phyloP scores from a whole-genome alignment of 1,140 invertebrate species.

The Caerostris darwini region DNA sequence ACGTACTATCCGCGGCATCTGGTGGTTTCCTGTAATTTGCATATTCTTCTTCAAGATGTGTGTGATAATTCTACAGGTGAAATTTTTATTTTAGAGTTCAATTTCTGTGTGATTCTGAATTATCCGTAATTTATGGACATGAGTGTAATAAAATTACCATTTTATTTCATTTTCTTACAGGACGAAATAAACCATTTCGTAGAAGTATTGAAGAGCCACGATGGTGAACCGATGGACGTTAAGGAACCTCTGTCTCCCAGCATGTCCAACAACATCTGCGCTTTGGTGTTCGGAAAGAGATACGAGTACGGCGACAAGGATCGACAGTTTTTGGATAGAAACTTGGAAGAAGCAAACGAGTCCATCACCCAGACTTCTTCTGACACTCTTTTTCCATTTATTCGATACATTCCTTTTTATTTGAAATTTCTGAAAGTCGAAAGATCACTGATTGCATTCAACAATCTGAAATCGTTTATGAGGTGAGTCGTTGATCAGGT shows the following conservation, averaged over 20 bases:
- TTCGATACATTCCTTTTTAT: slow-evolving; percentile 43
- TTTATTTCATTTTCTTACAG: background rate
- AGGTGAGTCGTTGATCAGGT: background rate
- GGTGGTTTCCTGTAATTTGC: no score
- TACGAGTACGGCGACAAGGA: slow-evolving; percentile 77
- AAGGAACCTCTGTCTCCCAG: slow-evolving; percentile 61
- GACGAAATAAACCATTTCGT: slow-evolving; percentile 70
- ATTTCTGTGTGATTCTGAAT: no score
- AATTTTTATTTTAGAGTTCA: no score
- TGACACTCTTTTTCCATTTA: slow-evolving; percentile 72
- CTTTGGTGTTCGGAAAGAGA: slow-evolving; percentile 75
- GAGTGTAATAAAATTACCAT: no score
- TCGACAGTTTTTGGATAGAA: slow-evolving; percentile 61
- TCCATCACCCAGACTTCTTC: background rate
- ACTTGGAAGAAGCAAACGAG: background rate
- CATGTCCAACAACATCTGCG: slow-evolving; percentile 79
- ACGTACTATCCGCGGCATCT: no score
- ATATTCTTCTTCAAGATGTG: no score
- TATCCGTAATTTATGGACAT: no score
- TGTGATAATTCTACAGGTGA: no score
- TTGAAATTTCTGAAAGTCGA: background rate
- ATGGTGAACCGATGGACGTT: slow-evolving; percentile 67
- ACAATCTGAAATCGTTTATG: background rate
- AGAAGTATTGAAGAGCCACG: background rate
- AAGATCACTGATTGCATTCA: background rate